Evolutionary conservation across 2,113 vertebrate genomes (phyloP), one percentile per base, ranked within the genome.

Genomic region (Takifugu bimaculatus): DNA sequence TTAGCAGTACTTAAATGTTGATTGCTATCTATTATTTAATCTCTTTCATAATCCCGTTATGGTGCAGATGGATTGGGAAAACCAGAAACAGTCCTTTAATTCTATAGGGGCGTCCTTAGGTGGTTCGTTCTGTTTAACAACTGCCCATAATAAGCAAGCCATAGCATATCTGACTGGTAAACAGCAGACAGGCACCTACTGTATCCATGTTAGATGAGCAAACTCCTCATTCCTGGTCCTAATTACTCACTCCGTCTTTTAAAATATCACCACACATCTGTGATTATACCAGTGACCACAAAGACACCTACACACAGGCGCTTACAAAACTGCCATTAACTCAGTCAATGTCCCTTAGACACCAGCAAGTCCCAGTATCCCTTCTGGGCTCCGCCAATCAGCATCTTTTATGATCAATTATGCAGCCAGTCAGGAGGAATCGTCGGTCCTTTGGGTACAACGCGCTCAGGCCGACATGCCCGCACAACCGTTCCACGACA

Each of bases 361-460:
- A 53, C 47, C 65, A 50, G 72, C 84, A 72, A 74, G 63, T 79
- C 52, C 32, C 48, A 66, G 78, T 54, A 60, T 79, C 62, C 64
- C 53, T 71, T 82, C 66, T 81, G 83, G 78, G 80, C 81, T 67
- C 70, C 74, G 56, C 85, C 69, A 87, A 68, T 87, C 88, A 86
- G 88, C 88, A 81, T 74, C 80, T 88, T 85, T 84, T 70, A 86
- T 85, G 86, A 87, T 83, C 75, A 72, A 89, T 89, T 88, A 85
- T 80, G 74, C 80, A 78, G 67, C 76, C 70, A 86, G 75, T 82
- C 83, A 75, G 61, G 75, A 57, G 77, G 81, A 89, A 78, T 77
- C 76, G 44, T 60, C 63, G 68, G 74, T 63, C 63, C 81, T 73
- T 53, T 63, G 66, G 81, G 81, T 60, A 80, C 44, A 48, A 73